Evolutionary conservation across 2,888 invertebrate species (phyloP).

Genomic region (Luperina testacea): DNA sequence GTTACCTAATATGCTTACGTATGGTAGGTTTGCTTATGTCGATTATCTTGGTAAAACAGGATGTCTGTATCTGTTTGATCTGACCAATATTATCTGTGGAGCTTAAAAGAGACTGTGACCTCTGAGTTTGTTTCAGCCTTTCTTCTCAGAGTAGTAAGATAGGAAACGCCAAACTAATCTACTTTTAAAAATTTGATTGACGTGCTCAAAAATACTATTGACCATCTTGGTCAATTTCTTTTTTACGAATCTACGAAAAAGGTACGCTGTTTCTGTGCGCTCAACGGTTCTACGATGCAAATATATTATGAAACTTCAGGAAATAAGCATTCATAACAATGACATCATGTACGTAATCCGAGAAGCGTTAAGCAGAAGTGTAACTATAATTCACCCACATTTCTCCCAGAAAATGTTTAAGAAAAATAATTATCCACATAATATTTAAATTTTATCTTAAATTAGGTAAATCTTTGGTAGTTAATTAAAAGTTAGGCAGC

Average conservation of each 20-base stretch:
- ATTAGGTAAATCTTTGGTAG: too few species aligned
- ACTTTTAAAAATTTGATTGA: too few species aligned
- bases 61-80: neutral
- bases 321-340: neutral
- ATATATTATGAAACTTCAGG: neutral
- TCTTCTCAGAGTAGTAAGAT: too few species aligned
- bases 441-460: neutral
- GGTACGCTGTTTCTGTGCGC: neutral
- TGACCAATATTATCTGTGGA: too few species aligned
- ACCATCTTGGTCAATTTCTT: neutral
- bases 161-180: too few species aligned
- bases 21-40: too few species aligned
- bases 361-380: rapidly evolving
- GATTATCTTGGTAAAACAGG: neutral
- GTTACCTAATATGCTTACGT: neutral
- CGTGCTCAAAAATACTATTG: too few species aligned
- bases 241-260: neutral
- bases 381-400: neutral
- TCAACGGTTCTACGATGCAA: neutral
- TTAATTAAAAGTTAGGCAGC: neutral
- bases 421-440: neutral
- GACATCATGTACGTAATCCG: too few species aligned
- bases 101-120: too few species aligned
- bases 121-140: too few species aligned
- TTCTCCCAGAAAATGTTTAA: neutral